Evolutionary conservation across 2,113 vertebrate species (phyloP).

Genomic region (Scomber scombrus): DNA sequence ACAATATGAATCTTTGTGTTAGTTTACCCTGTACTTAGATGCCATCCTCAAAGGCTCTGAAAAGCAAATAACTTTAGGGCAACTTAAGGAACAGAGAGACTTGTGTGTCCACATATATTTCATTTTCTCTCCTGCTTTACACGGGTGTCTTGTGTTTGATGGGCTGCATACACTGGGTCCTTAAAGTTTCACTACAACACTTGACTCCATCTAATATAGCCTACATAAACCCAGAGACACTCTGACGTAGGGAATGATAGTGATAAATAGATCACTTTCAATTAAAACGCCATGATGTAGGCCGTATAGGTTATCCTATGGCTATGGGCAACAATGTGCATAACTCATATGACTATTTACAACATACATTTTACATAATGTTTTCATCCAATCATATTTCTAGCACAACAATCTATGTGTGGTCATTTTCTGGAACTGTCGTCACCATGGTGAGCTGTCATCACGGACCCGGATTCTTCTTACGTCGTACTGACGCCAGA

Average conservation of each 20-base stretch:
- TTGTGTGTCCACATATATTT: too few species aligned
- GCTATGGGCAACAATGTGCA: background rate
- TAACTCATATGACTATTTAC: background rate
- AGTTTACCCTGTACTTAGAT: background rate
- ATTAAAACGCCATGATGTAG: background rate
- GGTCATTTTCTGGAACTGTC: constrained; percentile 76
- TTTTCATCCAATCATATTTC: background rate
- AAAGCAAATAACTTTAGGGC: background rate
- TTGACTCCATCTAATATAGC: background rate
- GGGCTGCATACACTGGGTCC: too few species aligned
- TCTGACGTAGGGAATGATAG: too few species aligned
- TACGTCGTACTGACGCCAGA: constrained; percentile 76
- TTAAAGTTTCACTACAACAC: background rate
- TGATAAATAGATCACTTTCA: background rate
- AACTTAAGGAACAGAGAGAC: background rate
- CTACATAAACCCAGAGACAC: background rate
- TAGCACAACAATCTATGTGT: constrained; percentile 33
- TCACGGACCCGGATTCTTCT: constrained; percentile 73
- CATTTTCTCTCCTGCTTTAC: background rate
- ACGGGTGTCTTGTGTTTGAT: too few species aligned
- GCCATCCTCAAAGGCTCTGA: background rate
- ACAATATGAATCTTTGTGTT: background rate
- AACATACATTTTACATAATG: background rate
- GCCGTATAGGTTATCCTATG: background rate
- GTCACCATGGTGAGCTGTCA: constrained; percentile 75